phyloP scores from a whole-genome alignment of 2,888 invertebrate genomes.

The Erebia ligea region DNA sequence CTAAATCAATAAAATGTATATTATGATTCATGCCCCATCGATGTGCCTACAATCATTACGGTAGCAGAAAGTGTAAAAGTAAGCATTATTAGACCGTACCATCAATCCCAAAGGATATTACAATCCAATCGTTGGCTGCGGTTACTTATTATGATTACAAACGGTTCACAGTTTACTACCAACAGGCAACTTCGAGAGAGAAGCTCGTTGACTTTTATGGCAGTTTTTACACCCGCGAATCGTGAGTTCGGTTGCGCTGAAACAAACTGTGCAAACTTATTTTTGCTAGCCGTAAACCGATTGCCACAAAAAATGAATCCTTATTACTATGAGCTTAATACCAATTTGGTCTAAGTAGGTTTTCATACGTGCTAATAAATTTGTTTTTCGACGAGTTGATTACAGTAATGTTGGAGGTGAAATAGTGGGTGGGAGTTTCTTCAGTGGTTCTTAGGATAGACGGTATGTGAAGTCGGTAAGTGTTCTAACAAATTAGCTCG shows the following conservation, averaged over 20 bases:
- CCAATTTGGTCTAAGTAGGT: constrained; percentile 18
- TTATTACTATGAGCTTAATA: constrained; percentile 29
- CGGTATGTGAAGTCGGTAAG: constrained; percentile 42
- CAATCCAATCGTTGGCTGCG: constrained; percentile 43
- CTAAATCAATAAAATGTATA: too few relatives aligned
- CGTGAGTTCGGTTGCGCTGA: constrained; percentile 46
- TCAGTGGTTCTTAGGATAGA: constrained; percentile 44
- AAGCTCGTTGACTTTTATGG: constrained; percentile 65
- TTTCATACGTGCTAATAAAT: not conserved
- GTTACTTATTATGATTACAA: constrained; percentile 55
- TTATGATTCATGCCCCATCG: not conserved
- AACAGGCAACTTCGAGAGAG: constrained; percentile 46
- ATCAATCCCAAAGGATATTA: constrained; percentile 26
- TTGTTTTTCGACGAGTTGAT: constrained; percentile 54
- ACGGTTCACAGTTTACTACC: constrained; percentile 43
- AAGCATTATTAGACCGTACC: constrained; percentile 13
- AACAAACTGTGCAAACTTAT: constrained; percentile 43
- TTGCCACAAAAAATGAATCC: constrained; percentile 4
- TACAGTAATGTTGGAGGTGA: constrained; percentile 63
- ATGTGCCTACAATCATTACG: not conserved
- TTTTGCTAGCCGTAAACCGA: constrained; percentile 14
- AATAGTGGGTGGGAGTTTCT: constrained; percentile 49
- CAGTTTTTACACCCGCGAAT: constrained; percentile 65
- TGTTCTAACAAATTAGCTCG: constrained; percentile 39
- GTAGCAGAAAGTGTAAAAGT: not conserved